These are phyloP conservation scores for Zoanthus solanderi DNA, from an alignment of 92 coral and sea anemone genomes.

Conservation along the genomic window DNA sequence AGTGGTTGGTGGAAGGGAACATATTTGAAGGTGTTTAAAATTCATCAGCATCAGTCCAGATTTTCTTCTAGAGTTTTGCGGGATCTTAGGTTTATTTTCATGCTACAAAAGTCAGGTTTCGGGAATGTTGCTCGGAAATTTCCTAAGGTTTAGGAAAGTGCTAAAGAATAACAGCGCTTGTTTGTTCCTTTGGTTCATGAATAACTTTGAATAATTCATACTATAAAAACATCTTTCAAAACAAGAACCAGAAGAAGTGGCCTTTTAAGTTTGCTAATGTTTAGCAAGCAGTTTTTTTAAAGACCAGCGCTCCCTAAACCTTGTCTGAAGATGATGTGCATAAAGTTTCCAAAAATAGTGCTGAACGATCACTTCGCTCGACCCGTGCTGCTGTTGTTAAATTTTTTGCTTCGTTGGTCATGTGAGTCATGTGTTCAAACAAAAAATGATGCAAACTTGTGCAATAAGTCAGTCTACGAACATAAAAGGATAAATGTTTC, in stretches of 20 bases:
- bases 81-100: background rate
- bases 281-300: background rate
- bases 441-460: constrained; percentile 43
- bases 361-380: background rate
- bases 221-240: constrained; percentile 5
- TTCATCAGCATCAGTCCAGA: background rate
- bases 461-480: constrained; percentile 7
- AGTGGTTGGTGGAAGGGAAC: constrained; percentile 6
- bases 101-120: background rate
- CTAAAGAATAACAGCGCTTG: constrained; percentile 14
- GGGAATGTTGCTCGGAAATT: background rate
- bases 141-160: constrained; percentile 17
- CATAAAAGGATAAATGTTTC: background rate
- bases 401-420: constrained; percentile 17
- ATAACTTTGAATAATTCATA: constrained; percentile 37
- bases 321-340: background rate
- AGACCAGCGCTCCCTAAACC: background rate
- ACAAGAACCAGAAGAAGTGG: background rate
- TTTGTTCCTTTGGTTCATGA: constrained; percentile 26
- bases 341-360: constrained; percentile 36
- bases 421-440: constrained; percentile 48
- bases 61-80: background rate
- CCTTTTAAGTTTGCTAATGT: background rate
- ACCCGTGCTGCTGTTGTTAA: background rate
- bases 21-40: background rate